A percentile compares a stretch with the other conserved stretches of the same genome.
These are phyloP conservation scores for Tor tambroides DNA, from an alignment of 2,113 vertebrate species.

Conservation along the genomic window DNA sequence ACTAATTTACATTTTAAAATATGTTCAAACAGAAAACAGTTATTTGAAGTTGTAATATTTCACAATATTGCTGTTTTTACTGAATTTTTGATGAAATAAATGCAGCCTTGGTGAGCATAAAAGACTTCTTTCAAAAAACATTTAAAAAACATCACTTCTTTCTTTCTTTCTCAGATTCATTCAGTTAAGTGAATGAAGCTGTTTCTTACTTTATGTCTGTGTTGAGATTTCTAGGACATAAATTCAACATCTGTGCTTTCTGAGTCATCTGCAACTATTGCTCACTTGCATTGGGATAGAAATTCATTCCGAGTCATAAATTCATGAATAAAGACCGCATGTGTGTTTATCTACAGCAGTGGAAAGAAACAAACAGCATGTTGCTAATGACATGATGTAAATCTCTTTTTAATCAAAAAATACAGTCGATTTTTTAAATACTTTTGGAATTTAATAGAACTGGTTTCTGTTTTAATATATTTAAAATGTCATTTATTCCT, in stretches of 20 bases:
- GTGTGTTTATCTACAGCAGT: not conserved
- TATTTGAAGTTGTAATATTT: not conserved
- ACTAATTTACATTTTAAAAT: not conserved
- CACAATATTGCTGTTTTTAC: not conserved
- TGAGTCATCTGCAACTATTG: not conserved
- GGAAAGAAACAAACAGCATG: not conserved
- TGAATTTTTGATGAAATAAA: not conserved
- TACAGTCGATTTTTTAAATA: no score
- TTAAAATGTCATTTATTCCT: not conserved
- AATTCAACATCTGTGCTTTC: constrained; percentile 3
- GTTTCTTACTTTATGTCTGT: not conserved
- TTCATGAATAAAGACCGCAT: not conserved
- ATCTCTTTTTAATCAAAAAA: no score
- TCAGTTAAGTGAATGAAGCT: not conserved
- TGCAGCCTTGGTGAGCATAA: not conserved
- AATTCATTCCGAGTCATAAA: not conserved
- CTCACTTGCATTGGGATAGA: not conserved
- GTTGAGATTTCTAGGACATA: not conserved
- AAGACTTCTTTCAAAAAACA: no score
- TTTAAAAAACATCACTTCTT: not conserved
- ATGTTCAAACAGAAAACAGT: not conserved
- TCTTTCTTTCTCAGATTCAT: not conserved
- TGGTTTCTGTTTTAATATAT: no score
- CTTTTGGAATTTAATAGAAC: no score
- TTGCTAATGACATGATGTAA: no score